These are phyloP conservation scores for Rotaria macrura DNA, from an alignment of 2,888 invertebrate genomes.

Conservation along the genomic window DNA sequence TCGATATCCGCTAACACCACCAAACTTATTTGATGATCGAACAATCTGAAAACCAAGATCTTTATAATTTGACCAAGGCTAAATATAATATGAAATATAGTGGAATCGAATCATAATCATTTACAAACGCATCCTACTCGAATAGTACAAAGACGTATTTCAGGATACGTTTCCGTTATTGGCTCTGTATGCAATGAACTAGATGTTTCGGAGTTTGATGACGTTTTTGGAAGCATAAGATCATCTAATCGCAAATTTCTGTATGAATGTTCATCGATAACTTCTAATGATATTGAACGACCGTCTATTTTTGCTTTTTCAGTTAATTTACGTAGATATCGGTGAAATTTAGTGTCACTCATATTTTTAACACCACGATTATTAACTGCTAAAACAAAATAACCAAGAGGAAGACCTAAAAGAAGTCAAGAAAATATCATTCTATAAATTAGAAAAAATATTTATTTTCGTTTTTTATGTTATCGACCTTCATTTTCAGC, in stretches of 20 bases:
- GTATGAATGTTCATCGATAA: not conserved
- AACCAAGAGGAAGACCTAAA: not conserved
- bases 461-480: not conserved
- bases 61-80: not conserved
- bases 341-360: not conserved
- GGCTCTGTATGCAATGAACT: too few species aligned
- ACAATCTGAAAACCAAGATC: not conserved
- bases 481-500: not conserved
- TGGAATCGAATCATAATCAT: not conserved
- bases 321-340: not conserved
- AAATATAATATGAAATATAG: not conserved
- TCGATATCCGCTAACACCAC: not conserved
- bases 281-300: not conserved
- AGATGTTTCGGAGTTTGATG: too few species aligned
- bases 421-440: not conserved
- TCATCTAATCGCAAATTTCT: too few species aligned
- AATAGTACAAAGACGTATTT: not conserved
- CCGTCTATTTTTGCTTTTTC: too few species aligned
- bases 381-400: not conserved
- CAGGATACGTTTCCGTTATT: not conserved
- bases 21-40: not conserved
- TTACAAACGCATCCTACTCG: not conserved
- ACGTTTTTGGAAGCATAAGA: too few species aligned
- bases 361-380: not conserved
- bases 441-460: not conserved